These are phyloP conservation scores for Synanthedon tipuliformis DNA, from an alignment of 2,888 invertebrate species.

Conservation along the genomic window DNA sequence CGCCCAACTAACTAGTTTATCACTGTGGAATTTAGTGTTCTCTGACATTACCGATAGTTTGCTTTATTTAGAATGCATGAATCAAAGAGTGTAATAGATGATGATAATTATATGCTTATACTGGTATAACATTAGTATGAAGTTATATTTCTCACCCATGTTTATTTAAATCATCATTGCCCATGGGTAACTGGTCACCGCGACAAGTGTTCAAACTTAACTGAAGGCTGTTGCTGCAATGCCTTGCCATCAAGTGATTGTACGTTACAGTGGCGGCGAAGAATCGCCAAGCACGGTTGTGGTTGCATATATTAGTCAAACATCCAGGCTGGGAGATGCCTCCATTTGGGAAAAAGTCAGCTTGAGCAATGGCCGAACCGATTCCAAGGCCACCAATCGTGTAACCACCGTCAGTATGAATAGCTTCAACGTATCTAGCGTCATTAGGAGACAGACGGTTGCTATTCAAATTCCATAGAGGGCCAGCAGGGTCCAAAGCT, in stretches of 20 bases:
- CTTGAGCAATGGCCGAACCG: slow-evolving; percentile 57
- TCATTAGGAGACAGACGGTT: slow-evolving; percentile 6
- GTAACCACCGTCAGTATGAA: slow-evolving; percentile 24
- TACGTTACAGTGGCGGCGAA: slow-evolving; percentile 27
- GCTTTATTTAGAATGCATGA: too few species aligned
- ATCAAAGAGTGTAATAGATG: too few species aligned
- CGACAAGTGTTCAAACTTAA: slow-evolving; percentile 23
- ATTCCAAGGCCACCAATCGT: slow-evolving; percentile 52
- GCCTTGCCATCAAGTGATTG: slow-evolving; percentile 26
- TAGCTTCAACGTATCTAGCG: slow-evolving; percentile 19
- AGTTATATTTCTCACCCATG: slow-evolving; percentile 21
- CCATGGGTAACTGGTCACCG: slow-evolving; percentile 24
- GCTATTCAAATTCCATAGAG: slow-evolving; percentile 26
- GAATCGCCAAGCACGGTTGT: slow-evolving; percentile 32
- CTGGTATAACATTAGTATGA: background rate
- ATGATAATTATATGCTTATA: background rate
- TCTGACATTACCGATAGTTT: too few species aligned
- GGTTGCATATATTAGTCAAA: slow-evolving; percentile 26
- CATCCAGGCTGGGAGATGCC: slow-evolving; percentile 45
- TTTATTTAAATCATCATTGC: slow-evolving; percentile 30
- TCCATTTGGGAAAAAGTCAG: slow-evolving; percentile 71
- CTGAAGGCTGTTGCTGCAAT: slow-evolving; percentile 19
- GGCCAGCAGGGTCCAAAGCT: slow-evolving; percentile 57
- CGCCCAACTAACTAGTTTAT: background rate
- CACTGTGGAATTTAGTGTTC: too few species aligned